A percentile compares a stretch with the other conserved stretches of the same genome.
These are phyloP conservation scores for Pempheris klunzingeri DNA, from an alignment of 2,797 vertebrate species.

Conservation along the genomic window DNA sequence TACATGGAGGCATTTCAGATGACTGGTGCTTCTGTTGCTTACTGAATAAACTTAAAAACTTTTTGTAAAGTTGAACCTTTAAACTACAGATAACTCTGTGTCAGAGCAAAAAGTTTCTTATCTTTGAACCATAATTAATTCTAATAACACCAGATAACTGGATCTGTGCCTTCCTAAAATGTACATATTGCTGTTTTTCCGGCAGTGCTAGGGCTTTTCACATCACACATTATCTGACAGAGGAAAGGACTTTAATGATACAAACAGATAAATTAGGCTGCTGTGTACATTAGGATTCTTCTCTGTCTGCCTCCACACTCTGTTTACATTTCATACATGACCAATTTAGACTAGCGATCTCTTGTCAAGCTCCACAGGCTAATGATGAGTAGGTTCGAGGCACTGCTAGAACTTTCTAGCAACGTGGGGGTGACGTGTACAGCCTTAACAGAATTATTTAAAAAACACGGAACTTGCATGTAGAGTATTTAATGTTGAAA, in stretches of 20 bases:
- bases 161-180: slow-evolving; percentile 55
- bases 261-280: slow-evolving; percentile 68
- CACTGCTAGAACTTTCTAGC: slow-evolving; percentile 29
- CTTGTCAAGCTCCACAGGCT: slow-evolving; percentile 46
- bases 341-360: slow-evolving; percentile 44
- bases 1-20: slow-evolving; percentile 1
- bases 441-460: slow-evolving; percentile 63
- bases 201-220: slow-evolving; percentile 57
- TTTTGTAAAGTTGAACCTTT: slow-evolving; percentile 34
- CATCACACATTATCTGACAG: slow-evolving; percentile 66
- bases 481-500: slow-evolving; percentile 74
- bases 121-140: slow-evolving; percentile 67
- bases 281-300: slow-evolving; percentile 48
- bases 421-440: slow-evolving; percentile 38
- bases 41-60: slow-evolving; percentile 24
- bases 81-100: slow-evolving; percentile 33
- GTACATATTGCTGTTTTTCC: slow-evolving; percentile 24
- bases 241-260: slow-evolving; percentile 63
- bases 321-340: slow-evolving; percentile 65
- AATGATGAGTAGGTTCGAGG: slow-evolving; percentile 49
- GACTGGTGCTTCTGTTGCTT: background rate
- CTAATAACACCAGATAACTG: slow-evolving; percentile 61
- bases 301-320: slow-evolving; percentile 40
- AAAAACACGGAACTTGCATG: slow-evolving; percentile 59
- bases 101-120: slow-evolving; percentile 55